Conservation (phyloP, 1,140 invertebrate genomes). For the Dermatophagoides farinae region DNA sequence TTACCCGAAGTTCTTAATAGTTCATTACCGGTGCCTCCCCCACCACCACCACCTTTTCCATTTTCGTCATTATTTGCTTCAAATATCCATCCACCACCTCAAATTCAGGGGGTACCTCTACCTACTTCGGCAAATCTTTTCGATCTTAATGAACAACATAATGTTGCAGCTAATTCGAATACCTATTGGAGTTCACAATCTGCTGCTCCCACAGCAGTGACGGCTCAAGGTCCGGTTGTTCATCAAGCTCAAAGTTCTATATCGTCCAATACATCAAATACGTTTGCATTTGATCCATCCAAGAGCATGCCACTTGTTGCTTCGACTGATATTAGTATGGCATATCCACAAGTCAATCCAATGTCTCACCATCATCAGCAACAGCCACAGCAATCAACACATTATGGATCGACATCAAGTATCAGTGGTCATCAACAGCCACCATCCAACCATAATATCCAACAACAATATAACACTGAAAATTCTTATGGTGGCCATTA, state of each 20-base stretch:
- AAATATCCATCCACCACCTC: neutral
- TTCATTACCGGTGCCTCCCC: neutral
- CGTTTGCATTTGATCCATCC: neutral
- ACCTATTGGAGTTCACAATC: neutral
- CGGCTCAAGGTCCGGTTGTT: neutral
- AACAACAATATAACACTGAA: neutral
- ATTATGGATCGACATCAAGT: too few relatives aligned
- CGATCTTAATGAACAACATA: too few relatives aligned
- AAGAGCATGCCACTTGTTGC: neutral
- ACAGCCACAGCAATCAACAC: neutral
- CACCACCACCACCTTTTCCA: conserved; percentile 1
- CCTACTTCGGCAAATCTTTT: neutral
- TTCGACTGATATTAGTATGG: neutral
- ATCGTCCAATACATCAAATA: neutral
- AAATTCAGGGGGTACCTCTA: neutral
- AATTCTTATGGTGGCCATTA: neutral
- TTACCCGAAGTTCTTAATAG: neutral
- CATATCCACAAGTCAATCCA: neutral
- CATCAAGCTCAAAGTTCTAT: neutral
- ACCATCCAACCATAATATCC: too few relatives aligned
- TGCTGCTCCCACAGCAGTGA: neutral
- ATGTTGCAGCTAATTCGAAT: neutral
- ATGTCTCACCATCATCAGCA: neutral
- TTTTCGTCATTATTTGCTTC: neutral
- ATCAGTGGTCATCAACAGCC: too few relatives aligned